Evolutionary conservation across 1,140 invertebrate genomes (phyloP).

Genomic region (Pachyrhynchus sulphureomaculatus): DNA sequence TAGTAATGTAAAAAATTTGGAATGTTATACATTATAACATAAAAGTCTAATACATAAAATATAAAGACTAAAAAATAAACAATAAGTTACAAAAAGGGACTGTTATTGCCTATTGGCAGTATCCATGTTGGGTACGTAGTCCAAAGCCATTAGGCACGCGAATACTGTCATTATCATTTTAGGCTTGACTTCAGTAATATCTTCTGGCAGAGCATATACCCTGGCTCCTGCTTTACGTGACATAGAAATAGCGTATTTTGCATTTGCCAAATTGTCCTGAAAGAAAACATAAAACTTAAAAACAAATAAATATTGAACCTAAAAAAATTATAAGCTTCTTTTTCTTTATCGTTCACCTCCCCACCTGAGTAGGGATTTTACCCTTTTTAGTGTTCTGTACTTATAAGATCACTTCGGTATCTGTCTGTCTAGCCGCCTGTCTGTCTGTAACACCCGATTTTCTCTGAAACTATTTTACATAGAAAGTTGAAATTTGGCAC

Average conservation of each 20-base stretch:
- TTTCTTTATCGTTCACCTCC: too few relatives aligned
- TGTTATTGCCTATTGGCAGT: conserved; percentile 40
- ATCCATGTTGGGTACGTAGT: conserved; percentile 89
- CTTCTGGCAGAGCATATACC: conserved; percentile 98
- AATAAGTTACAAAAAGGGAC: conserved; percentile 22
- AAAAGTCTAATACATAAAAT: conserved; percentile 25
- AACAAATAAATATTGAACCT: not conserved
- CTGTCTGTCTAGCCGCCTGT: too few relatives aligned
- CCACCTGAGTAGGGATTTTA: too few relatives aligned
- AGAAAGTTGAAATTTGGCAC: too few relatives aligned
- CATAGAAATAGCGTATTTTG: conserved; percentile 98
- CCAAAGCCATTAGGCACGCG: conserved; percentile 96
- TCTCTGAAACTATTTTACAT: too few relatives aligned
- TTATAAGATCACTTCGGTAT: too few relatives aligned
- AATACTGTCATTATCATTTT: conserved; percentile 99
- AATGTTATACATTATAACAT: conserved; percentile 26
- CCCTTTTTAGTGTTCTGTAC: too few relatives aligned
- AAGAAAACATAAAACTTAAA: conserved; percentile 41
- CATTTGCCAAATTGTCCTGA: conserved; percentile 92
- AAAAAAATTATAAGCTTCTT: not conserved
- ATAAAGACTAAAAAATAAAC: conserved; percentile 25
- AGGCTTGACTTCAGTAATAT: conserved; percentile 96
- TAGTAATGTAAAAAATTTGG: conserved; percentile 23
- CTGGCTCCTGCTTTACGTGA: conserved; percentile 95
- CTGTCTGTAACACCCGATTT: too few relatives aligned